These are phyloP conservation scores for Carpatolechia fugitivella DNA, from an alignment of 2,888 invertebrate genomes.

Conservation along the genomic window DNA sequence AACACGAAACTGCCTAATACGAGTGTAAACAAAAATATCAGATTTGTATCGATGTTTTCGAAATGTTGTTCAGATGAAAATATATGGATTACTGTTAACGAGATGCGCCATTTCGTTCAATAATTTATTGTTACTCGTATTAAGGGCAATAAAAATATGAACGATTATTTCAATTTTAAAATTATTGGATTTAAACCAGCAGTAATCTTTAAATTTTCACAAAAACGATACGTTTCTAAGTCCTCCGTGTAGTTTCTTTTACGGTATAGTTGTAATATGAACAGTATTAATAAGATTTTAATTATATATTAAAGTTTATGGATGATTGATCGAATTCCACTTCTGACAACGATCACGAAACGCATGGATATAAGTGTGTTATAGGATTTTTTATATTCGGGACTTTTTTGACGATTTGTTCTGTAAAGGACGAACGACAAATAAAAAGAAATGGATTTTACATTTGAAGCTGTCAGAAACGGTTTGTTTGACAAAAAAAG, in stretches of 20 bases:
- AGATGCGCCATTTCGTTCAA: background rate
- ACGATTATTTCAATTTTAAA: background rate
- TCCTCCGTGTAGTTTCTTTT: slow-evolving; percentile 46
- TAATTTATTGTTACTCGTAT: background rate
- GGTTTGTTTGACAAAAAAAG: too few relatives aligned
- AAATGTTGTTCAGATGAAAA: slow-evolving; percentile 18
- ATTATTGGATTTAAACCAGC: background rate
- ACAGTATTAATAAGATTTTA: slow-evolving; percentile 58
- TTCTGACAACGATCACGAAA: slow-evolving; percentile 12
- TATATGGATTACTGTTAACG: background rate
- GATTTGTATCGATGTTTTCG: slow-evolving; percentile 46
- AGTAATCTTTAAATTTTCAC: slow-evolving; percentile 17
- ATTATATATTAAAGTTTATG: slow-evolving; percentile 31
- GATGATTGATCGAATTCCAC: slow-evolving; percentile 33
- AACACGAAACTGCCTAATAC: slow-evolving; percentile 72
- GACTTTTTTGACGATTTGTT: slow-evolving; percentile 4
- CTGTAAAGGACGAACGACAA: too few relatives aligned
- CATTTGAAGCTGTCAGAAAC: too few relatives aligned
- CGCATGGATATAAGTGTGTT: background rate
- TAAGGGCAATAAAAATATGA: background rate
- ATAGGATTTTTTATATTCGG: background rate
- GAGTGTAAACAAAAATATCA: slow-evolving; percentile 57
- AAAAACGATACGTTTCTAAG: slow-evolving; percentile 26
- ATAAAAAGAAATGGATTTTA: too few relatives aligned
- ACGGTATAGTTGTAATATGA: slow-evolving; percentile 41